phyloP scores from a whole-genome alignment of 2,797 vertebrate species.

The Eupleurogrammus muticus region DNA sequence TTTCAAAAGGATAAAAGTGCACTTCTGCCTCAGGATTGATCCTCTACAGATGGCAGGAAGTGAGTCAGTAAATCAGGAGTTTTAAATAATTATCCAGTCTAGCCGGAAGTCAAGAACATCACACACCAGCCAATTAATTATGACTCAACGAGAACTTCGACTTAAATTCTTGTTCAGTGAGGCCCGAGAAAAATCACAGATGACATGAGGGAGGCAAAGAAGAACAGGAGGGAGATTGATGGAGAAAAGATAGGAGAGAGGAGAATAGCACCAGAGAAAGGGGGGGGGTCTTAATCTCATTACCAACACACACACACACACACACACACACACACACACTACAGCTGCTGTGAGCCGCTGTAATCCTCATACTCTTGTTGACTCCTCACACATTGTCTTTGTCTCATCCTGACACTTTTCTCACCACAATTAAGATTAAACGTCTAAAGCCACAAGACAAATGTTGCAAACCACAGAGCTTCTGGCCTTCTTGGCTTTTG shows the following conservation, averaged over 20 bases:
- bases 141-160: rapidly evolving
- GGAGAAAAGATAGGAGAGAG: background rate
- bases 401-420: slow-evolving; percentile 57
- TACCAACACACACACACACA: slow-evolving; percentile 30
- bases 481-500: too few relatives aligned
- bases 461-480: too few relatives aligned
- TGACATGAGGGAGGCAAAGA: background rate
- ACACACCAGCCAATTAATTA: background rate
- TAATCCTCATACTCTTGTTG: slow-evolving; percentile 55
- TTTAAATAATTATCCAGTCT: background rate
- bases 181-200: background rate
- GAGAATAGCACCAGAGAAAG: background rate
- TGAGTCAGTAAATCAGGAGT: background rate
- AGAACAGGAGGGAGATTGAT: slow-evolving; percentile 7
- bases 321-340: slow-evolving; percentile 28
- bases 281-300: slow-evolving; percentile 56
- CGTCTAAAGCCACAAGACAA: background rate
- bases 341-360: slow-evolving; percentile 45
- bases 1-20: background rate
- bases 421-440: slow-evolving; percentile 54
- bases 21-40: background rate
- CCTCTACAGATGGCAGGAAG: background rate
- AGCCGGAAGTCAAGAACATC: background rate
- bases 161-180: background rate
- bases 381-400: slow-evolving; percentile 51